Base-by-base conservation (phyloP, 2,888 invertebrate genomes). In the Drosophila setosimentum region DNA sequence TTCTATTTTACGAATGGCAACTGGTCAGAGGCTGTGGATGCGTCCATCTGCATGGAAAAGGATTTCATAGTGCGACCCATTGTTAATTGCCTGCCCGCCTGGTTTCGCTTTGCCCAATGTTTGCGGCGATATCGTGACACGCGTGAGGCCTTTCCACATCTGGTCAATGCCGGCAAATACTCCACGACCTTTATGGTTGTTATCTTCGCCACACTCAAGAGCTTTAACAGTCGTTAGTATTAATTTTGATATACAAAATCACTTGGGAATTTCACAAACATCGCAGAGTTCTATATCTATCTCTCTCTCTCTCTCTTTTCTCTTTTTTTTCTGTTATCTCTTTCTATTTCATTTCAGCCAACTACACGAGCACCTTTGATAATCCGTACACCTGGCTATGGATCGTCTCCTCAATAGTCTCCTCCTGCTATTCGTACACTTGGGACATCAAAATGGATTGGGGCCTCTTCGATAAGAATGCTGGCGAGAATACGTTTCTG, bases 391-490 rank as follows among this genome's bases (percentile, higher is more conserved):
- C 98, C 50, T 97, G 97, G 95, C 93, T 97, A 54, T 99, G 99
- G 99, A 95, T 99, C 70, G 94, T 95, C 4, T 96, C 97, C 50
- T 96, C 97, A 83, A 93, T 99, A 37, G 93, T 98, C 4, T 98
- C 98, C 62, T 99, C 99, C 0, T 95, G 97, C 70, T 99, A 99
- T 93, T 98, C 99, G 0, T 98, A 98, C 93, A 96, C 97, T 2
- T 99, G 99, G 99, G 99, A 99, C 93, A 96, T 99, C 40, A 98
- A 97, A 94, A 98, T 99, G 97, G 99, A 99, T 94, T 99, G 99
- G 99, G 99, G 99, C 0, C 94, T 99, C 65, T 96, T 99, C 90
- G 99, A 99, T 91, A 95, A 96, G 65, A 97, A 97, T 82, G 97
- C 98, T 1, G 97, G 97, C 0, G 98, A 98, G 94, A 98, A 99